Conservation (phyloP, 2,797 vertebrate species). For the Acanthornis magna region DNA sequence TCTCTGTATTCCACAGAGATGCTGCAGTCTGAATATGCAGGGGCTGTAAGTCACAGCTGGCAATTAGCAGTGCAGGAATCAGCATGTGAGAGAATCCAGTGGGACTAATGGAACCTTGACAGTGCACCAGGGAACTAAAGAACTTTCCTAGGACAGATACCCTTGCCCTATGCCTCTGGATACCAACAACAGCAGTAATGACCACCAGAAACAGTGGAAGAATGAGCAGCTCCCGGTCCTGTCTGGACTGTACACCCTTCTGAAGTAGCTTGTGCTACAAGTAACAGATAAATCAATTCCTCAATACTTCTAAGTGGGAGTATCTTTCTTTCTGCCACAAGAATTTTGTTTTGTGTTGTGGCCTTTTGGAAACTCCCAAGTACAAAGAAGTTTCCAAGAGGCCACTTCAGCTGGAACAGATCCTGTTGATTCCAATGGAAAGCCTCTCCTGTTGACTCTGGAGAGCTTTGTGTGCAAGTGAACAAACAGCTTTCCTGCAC, state of each 20-base stretch:
- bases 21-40: neutral
- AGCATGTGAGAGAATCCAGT: neutral
- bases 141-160: neutral
- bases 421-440: neutral
- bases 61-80: neutral
- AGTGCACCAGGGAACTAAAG: neutral
- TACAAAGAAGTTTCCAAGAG: neutral
- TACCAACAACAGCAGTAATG: neutral
- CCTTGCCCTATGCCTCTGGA: neutral
- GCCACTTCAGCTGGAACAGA: neutral
- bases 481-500: constrained; percentile 14
- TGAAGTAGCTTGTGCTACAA: neutral
- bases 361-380: neutral
- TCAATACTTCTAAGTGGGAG: neutral
- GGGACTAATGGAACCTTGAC: neutral
- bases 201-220: neutral
- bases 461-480: neutral
- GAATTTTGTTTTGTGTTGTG: neutral
- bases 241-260: neutral
- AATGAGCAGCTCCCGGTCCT: neutral
- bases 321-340: neutral
- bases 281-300: neutral
- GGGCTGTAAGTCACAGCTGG: neutral
- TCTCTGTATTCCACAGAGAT: neutral
- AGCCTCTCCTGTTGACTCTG: neutral